phyloP scores from a whole-genome alignment of 2,888 invertebrate genomes.

The Zootermopsis nevadensis region DNA sequence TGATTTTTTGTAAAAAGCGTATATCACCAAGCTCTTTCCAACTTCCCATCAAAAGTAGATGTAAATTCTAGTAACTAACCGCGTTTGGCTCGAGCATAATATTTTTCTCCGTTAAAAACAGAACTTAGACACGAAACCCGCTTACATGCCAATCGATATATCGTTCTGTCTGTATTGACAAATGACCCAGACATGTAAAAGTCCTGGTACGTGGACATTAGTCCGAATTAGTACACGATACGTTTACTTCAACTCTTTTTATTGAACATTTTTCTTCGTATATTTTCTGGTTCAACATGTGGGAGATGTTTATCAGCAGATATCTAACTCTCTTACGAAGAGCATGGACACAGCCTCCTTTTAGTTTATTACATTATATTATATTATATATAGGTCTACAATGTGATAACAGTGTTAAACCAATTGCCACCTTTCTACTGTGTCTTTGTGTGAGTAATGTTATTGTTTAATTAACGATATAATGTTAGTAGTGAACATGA shows the following conservation, averaged over 20 bases:
- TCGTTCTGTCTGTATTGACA: too few relatives aligned
- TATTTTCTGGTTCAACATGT: not conserved
- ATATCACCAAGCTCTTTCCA: too few relatives aligned
- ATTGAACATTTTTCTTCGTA: not conserved
- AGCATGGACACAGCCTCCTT: not conserved
- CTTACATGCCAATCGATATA: too few relatives aligned
- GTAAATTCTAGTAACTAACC: too few relatives aligned
- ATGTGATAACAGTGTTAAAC: not conserved
- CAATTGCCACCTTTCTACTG: not conserved
- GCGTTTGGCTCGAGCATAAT: too few relatives aligned
- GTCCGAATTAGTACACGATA: not conserved
- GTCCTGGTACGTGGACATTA: not conserved
- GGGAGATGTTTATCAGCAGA: not conserved
- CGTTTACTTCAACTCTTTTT: not conserved
- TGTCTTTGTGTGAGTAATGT: not conserved
- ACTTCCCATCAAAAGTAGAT: too few relatives aligned
- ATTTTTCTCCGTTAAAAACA: too few relatives aligned
- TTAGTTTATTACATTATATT: not conserved
- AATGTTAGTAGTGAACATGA: not conserved
- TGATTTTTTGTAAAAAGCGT: too few relatives aligned
- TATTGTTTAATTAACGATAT: not conserved
- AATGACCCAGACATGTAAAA: too few relatives aligned
- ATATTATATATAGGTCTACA: not conserved
- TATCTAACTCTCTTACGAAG: not conserved
- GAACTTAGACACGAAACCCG: too few relatives aligned